Percentiles rank a stretch among this genome's conserved stretches.
phyloP scores from a whole-genome alignment of 2,113 vertebrate species.

The Chelonoidis abingdonii region DNA sequence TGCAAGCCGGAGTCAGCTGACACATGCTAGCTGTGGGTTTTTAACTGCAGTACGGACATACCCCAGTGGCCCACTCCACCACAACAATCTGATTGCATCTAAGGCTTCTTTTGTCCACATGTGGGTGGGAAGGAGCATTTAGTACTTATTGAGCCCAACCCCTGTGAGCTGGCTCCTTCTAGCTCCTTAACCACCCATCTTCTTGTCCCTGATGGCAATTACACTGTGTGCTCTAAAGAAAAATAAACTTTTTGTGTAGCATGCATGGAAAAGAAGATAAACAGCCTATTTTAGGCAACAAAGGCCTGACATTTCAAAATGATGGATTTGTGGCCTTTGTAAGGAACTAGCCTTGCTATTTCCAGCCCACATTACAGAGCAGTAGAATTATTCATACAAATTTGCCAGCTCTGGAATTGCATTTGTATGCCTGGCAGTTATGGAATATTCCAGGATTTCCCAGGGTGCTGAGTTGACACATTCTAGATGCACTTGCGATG shows the following conservation, averaged over 20 bases:
- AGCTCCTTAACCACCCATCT: background rate
- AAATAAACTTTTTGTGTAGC: background rate
- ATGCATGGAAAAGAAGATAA: background rate
- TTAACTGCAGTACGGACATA: background rate
- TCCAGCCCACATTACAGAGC: slow-evolving; percentile 46
- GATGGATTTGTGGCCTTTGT: slow-evolving; percentile 53
- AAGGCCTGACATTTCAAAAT: slow-evolving; percentile 58
- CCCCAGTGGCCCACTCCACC: background rate
- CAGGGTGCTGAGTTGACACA: slow-evolving; percentile 21
- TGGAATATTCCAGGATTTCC: slow-evolving; percentile 55
- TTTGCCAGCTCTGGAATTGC: slow-evolving; percentile 28
- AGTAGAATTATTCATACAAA: background rate
- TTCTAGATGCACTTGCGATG: slow-evolving; percentile 4
- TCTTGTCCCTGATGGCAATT: background rate
- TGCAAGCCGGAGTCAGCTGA: background rate
- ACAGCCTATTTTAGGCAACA: slow-evolving; percentile 54
- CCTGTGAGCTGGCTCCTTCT: background rate
- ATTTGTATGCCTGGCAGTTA: slow-evolving; percentile 29
- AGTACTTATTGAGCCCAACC: background rate
- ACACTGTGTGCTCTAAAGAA: background rate
- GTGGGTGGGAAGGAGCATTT: background rate
- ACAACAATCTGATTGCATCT: background rate
- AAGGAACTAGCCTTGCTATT: slow-evolving; percentile 42
- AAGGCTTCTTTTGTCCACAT: background rate
- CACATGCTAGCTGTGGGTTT: background rate